These are phyloP conservation scores for Xestobium rufovillosum DNA, from an alignment of 2,888 invertebrate genomes.

Conservation along the genomic window DNA sequence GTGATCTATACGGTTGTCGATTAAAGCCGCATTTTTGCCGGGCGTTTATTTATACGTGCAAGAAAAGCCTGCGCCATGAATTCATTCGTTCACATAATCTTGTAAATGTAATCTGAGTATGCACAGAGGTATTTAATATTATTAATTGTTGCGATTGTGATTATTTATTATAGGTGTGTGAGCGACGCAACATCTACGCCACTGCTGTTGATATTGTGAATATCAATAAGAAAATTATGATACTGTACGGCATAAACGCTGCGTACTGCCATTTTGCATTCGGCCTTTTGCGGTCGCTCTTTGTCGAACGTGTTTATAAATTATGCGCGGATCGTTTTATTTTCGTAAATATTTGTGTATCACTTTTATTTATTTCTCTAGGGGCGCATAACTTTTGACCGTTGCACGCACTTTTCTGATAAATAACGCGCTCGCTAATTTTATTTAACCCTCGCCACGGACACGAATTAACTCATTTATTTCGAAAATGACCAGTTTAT, in stretches of 20 bases:
- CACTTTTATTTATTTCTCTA: conserved; percentile 38
- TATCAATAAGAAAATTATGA: conserved; percentile 2
- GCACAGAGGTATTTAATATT: conserved; percentile 1
- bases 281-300: too few relatives aligned
- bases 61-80: too few relatives aligned
- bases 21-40: too few relatives aligned
- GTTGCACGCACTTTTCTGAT: conserved; percentile 1
- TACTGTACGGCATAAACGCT: neutral
- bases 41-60: too few relatives aligned
- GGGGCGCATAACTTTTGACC: neutral
- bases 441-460: too few relatives aligned
- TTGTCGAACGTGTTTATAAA: conserved; percentile 2
- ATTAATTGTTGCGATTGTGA: conserved; percentile 1
- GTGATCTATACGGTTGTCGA: too few relatives aligned
- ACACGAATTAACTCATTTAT: too few relatives aligned
- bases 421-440: too few relatives aligned
- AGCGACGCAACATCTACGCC: neutral
- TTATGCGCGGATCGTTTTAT: conserved; percentile 29
- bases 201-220: conserved; percentile 3
- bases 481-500: too few relatives aligned
- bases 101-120: conserved; percentile 2
- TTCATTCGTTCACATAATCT: conserved; percentile 1
- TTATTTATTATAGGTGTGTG: neutral
- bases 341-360: conserved; percentile 41
- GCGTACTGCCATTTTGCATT: conserved; percentile 1